These are phyloP conservation scores for Chrysolina haemoptera DNA, from an alignment of 2,888 invertebrate species.

Conservation along the genomic window DNA sequence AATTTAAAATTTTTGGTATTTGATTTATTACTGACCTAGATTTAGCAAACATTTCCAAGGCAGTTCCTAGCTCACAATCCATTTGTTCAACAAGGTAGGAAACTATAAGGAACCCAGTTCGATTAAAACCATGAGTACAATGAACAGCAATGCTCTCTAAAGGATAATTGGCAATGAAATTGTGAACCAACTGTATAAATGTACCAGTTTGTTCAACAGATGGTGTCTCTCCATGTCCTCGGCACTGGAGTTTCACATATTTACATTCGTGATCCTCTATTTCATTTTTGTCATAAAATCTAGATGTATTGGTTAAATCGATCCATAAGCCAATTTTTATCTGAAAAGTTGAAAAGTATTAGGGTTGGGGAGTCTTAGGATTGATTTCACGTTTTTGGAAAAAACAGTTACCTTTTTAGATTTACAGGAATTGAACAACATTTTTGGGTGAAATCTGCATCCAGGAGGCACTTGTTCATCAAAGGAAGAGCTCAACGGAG, in stretches of 20 bases:
- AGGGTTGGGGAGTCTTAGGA: too few species aligned
- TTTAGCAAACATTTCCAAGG: conserved; percentile 82
- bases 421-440: conserved; percentile 88
- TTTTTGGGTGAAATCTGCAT: conserved; percentile 88
- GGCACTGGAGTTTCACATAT: conserved; percentile 91
- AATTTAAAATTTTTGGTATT: neutral
- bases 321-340: conserved; percentile 94
- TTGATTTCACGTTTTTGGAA: too few species aligned
- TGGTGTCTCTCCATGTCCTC: conserved; percentile 95
- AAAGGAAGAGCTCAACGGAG: conserved; percentile 88
- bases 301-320: conserved; percentile 94
- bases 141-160: conserved; percentile 87
- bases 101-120: conserved; percentile 95
- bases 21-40: conserved; percentile 71
- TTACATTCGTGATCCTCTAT: conserved; percentile 83
- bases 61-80: conserved; percentile 89
- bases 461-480: conserved; percentile 88
- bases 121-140: conserved; percentile 98
- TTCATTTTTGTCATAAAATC: conserved; percentile 91
- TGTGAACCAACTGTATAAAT: conserved; percentile 87
- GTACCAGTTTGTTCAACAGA: conserved; percentile 84
- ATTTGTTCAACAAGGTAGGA: conserved; percentile 90
- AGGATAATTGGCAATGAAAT: conserved; percentile 86
- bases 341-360: conserved; percentile 67
- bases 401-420: conserved; percentile 76